Evolutionary conservation across 2,113 vertebrate genomes (phyloP).

Genomic region (Sinocyclocheilus grahami): DNA sequence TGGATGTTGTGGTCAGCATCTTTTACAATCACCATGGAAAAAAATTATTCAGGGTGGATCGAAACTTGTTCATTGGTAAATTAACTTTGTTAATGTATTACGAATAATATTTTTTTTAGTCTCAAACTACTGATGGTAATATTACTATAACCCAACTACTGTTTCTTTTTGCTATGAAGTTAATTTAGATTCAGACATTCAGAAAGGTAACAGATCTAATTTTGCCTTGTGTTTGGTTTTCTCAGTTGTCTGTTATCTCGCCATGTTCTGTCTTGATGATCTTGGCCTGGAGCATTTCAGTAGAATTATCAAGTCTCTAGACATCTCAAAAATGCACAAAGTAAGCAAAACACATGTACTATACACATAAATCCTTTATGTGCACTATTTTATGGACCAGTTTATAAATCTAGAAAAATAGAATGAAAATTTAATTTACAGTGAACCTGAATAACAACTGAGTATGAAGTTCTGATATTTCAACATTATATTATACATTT

Average conservation of each 20-base stretch:
- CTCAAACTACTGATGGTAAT: background rate
- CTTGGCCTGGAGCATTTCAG: slow-evolving; percentile 81
- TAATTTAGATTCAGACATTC: background rate
- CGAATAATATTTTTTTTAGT: background rate
- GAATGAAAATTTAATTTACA: too few species aligned
- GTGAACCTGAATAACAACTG: background rate
- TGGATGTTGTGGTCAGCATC: slow-evolving; percentile 80
- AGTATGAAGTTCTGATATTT: background rate
- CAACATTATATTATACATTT: background rate
- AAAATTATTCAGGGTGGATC: slow-evolving; percentile 71
- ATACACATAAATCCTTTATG: background rate
- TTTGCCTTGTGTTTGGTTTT: slow-evolving; percentile 51
- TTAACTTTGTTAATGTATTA: slow-evolving; percentile 24
- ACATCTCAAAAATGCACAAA: slow-evolving; percentile 77
- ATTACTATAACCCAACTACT: background rate
- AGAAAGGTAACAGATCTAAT: background rate
- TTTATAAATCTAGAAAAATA: background rate
- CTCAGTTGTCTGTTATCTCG: slow-evolving; percentile 88
- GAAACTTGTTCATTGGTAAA: slow-evolving; percentile 81
- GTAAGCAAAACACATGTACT: slow-evolving; percentile 68
- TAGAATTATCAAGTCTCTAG: slow-evolving; percentile 81
- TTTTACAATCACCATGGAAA: slow-evolving; percentile 80
- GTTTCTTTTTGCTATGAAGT: background rate
- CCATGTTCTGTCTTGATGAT: slow-evolving; percentile 83
- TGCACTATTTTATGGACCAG: background rate